phyloP scores from a whole-genome alignment of 2,113 vertebrate genomes.

The Tonatia bakeri region DNA sequence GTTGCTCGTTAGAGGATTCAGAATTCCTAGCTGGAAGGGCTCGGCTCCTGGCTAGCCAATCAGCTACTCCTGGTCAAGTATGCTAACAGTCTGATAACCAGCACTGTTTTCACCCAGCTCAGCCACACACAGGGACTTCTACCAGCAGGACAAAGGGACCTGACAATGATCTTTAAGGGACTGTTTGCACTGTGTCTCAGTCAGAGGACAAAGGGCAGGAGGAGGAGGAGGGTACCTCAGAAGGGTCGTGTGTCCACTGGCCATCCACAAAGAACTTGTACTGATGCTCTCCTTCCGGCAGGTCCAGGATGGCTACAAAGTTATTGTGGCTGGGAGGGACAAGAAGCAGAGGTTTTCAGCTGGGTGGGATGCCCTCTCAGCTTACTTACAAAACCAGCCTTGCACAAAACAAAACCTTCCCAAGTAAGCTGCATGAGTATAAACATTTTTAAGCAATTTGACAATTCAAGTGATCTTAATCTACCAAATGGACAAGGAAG shows the following conservation, averaged over 20 bases:
- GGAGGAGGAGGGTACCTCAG: slow-evolving; percentile 84
- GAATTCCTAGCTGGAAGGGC: background rate
- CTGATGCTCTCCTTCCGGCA: slow-evolving; percentile 98
- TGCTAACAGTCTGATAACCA: background rate
- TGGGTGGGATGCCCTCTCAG: background rate
- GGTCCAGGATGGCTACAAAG: slow-evolving; percentile 94
- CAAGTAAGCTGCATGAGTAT: background rate
- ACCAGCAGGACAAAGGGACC: background rate
- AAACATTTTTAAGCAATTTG: background rate
- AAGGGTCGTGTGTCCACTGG: slow-evolving; percentile 95
- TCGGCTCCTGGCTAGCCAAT: background rate
- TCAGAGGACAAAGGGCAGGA: background rate
- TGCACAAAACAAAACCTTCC: background rate
- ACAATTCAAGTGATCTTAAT: background rate
- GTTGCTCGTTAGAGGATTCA: background rate
- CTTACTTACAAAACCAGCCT: background rate
- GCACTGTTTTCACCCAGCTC: background rate
- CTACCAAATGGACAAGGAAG: background rate
- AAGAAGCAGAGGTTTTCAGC: slow-evolving; percentile 29
- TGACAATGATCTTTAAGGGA: background rate
- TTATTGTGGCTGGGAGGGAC: slow-evolving; percentile 89
- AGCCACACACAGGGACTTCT: background rate
- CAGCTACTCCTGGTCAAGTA: background rate
- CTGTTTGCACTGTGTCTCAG: background rate
- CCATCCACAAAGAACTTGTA: slow-evolving; percentile 98